These are phyloP conservation scores for Chalcosyrphus nemorum DNA, from an alignment of 2,888 invertebrate species.

Conservation along the genomic window DNA sequence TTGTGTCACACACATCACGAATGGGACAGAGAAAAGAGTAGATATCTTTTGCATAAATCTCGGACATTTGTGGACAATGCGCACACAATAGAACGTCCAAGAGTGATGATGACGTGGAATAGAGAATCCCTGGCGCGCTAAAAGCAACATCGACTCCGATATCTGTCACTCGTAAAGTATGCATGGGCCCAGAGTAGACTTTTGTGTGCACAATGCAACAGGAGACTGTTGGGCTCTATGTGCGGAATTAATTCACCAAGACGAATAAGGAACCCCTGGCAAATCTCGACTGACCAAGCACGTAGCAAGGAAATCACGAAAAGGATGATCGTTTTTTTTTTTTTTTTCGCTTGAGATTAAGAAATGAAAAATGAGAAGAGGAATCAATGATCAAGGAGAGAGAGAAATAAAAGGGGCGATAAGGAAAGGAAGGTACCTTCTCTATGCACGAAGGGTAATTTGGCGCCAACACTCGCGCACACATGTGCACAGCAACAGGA, in stretches of 20 bases:
- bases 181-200: conserved; percentile 12
- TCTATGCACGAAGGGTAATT: conserved; percentile 61
- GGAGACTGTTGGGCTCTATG: conserved; percentile 30
- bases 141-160: background rate
- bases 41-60: conserved; percentile 61
- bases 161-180: conserved; percentile 40
- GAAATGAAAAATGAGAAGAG: conserved; percentile 70
- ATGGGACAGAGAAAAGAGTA: conserved; percentile 4
- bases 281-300: conserved; percentile 60
- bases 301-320: conserved; percentile 44
- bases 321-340: conserved; percentile 36
- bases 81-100: conserved; percentile 54
- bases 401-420: background rate
- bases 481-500: conserved; percentile 40
- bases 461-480: conserved; percentile 61
- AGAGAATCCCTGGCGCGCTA: conserved; percentile 20
- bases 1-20: conserved; percentile 13
- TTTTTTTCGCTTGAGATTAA: conserved; percentile 32
- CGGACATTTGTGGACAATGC: conserved; percentile 64
- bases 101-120: conserved; percentile 33
- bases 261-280: conserved; percentile 41
- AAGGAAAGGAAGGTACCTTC: background rate
- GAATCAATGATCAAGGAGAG: conserved; percentile 50
- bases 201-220: conserved; percentile 42
- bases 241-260: conserved; percentile 40